Evolutionary conservation across 1,140 invertebrate genomes (phyloP), one percentile per base, ranked within the genome.

Genomic region (Caerostris darwini): DNA sequence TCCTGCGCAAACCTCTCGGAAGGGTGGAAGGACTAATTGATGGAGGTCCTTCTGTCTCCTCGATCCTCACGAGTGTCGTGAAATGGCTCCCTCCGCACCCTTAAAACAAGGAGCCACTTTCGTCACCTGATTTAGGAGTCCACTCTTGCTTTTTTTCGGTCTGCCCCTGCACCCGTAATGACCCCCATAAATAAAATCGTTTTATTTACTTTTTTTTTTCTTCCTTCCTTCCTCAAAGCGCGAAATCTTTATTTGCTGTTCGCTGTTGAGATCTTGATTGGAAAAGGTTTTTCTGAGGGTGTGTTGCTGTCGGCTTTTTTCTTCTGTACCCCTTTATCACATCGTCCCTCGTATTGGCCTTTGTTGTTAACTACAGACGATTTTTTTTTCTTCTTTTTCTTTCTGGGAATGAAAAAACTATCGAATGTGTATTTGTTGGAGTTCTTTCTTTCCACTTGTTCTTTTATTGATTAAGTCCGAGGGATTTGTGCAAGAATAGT

Each of bases 211-310:
- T 85, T 58, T 85, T 58, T 57, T 90, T 77, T 58, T 10, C 58
- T 53, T 19, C 58, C 3, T 17, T 54, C n/a, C 19, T 17, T 14
- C 58, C 57, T 7, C 8, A 34, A 87, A 87, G 58, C 34, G 58
- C 34, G 53, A 90, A 77, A 54, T 71, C 88, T 90, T 90, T 90
- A 90, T 90, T 90, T 71, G 88, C 67, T 90, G 88, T 90, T 90
- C 64, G 53, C 57, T 85, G 88, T 90, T 67, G 88, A 90, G 88
- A 67, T 69, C 88, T 90, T 90, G 88, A 90, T 90, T 90, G 64
- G 88, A 71, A 90, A 90, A 71, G 69, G 61, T 54, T 90, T 69
- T 90, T 59, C 64, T 90, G 71, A 90, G 10, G 14, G 83, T 50
- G 17, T 7, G 54, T 57, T 56, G 82, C 57, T 19, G 83, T 10